Evolutionary conservation across 2,113 vertebrate species (phyloP).

Genomic region (Malurus elegans): DNA sequence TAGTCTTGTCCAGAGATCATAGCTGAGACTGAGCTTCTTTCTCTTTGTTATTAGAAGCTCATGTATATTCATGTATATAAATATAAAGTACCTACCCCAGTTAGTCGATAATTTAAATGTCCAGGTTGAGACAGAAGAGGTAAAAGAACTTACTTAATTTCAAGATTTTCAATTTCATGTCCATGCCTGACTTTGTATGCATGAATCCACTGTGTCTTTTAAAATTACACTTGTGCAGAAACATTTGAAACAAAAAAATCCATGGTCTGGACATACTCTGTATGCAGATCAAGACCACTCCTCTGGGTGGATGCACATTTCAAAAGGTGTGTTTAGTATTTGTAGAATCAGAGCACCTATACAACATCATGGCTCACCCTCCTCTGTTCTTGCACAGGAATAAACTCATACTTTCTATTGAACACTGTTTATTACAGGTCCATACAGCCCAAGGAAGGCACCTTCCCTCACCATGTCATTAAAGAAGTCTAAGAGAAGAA

Average conservation of each 20-base stretch:
- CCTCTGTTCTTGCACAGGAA: neutral
- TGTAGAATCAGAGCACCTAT: neutral
- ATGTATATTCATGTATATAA: neutral
- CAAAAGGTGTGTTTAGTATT: neutral
- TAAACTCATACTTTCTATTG: neutral
- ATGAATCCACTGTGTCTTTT: neutral
- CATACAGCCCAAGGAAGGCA: neutral
- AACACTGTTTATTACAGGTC: neutral
- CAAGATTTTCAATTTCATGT: neutral
- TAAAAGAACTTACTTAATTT: neutral
- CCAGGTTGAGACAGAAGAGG: neutral
- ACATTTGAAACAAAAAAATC: neutral
- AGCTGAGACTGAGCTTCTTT: neutral
- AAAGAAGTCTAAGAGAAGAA: neutral
- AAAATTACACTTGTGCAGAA: neutral
- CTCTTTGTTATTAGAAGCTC: neutral
- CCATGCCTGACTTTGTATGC: neutral
- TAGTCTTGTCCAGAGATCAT: neutral
- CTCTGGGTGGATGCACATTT: neutral
- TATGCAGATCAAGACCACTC: neutral
- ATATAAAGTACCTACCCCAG: neutral
- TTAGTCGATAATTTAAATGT: neutral
- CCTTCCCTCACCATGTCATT: neutral
- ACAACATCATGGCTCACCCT: neutral
- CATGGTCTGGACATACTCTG: neutral